A percentile compares a stretch with the other conserved stretches of the same genome.
Conservation (phyloP, 1,140 invertebrate genomes). For the Melanaphis sacchari region DNA sequence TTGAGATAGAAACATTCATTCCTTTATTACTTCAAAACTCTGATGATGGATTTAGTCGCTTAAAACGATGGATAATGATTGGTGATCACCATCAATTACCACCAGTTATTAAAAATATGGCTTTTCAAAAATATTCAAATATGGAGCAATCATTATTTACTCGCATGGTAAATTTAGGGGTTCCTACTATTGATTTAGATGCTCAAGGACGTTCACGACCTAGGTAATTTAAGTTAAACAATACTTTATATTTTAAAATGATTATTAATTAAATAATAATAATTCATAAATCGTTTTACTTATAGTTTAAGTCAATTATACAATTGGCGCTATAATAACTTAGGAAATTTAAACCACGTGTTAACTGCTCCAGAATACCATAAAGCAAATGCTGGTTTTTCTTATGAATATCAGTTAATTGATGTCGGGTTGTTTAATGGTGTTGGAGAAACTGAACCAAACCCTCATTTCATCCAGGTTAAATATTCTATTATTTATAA, state of each 20-base stretch:
- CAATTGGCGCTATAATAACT: slow-evolving; percentile 96
- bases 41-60: slow-evolving; percentile 90
- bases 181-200: slow-evolving; percentile 96
- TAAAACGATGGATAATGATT: slow-evolving; percentile 99
- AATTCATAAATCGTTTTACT: slow-evolving; percentile 47
- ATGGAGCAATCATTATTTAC: slow-evolving; percentile 99
- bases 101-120: slow-evolving; percentile 99
- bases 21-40: slow-evolving; percentile 97
- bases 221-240: slow-evolving; percentile 66
- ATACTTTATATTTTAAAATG: background rate
- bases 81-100: slow-evolving; percentile 99
- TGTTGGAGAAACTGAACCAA: slow-evolving; percentile 95
- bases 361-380: slow-evolving; percentile 82
- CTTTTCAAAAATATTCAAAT: slow-evolving; percentile 99
- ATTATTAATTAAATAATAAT: background rate
- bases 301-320: slow-evolving; percentile 91
- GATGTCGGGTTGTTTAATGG: slow-evolving; percentile 98
- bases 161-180: slow-evolving; percentile 91
- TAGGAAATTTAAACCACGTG: slow-evolving; percentile 93
- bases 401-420: slow-evolving; percentile 93
- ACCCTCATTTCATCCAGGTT: slow-evolving; percentile 97
- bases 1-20: slow-evolving; percentile 99
- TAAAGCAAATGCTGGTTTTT: slow-evolving; percentile 89
- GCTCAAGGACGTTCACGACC: slow-evolving; percentile 94
- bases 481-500: slow-evolving; percentile 22